Evolutionary conservation across 2,113 vertebrate species (phyloP), one percentile per base, ranked within the genome.

Genomic region (Gasterosteus aculeatus): DNA sequence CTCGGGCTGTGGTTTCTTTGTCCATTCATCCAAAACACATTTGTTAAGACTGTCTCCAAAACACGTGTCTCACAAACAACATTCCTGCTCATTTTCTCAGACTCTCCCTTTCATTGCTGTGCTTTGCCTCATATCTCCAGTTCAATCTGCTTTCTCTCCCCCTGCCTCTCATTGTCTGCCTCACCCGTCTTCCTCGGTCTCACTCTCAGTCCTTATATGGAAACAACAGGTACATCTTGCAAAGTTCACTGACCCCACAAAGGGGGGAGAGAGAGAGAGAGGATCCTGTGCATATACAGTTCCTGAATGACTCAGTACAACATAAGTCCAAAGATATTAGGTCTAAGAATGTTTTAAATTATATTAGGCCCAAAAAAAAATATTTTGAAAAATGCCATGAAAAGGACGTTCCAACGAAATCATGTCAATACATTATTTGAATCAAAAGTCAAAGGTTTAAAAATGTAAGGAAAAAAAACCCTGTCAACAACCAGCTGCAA

Each of bases 101-200:
- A 31, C 68, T 68, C 42, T 10, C 49, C 35, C 12, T 41, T 66
- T 72, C 70, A 53, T 86, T 63, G 75, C 16, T 3, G 5, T n/a
- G 22, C 42, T 68, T 64, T 61, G 41, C 12, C 10, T 63, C 65
- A 53, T 61, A 80, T 85, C 82, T 57, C 39, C 18, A 11, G 14
- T 46, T 72, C 38, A 33, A 69, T 82, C 85, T 64, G 29, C 71
- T 79, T 67, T 41, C 63, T 63, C 73, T 63, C 44, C 71, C 83
- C 58, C 61, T 72, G 35, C 67, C 67, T 72, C 51, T 76, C 49
- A 3, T 65, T 78, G 77, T 51, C 51, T 57, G 31, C 38, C 35
- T 64, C 85, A 84, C 60, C 69, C 65, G 63, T 75, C 53, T 26
- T 16, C 53, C 54, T 58, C 53, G 11, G 16, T 46, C 16, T 62